Conservation (phyloP, 92 coral and sea anemone species). For the Umimayanthus kanabou region DNA sequence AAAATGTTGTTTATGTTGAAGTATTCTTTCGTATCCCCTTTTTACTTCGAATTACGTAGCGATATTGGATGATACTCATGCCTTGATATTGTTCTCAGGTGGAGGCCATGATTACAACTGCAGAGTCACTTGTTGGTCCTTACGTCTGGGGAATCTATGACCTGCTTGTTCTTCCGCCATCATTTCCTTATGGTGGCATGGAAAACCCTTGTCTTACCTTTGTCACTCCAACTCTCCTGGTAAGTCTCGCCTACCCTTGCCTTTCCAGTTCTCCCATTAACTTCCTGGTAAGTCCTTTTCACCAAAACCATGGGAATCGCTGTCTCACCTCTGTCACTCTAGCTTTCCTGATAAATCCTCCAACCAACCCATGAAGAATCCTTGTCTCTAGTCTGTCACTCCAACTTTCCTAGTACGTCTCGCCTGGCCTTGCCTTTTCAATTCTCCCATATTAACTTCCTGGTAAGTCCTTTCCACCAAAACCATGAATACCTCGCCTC, state of each 20-base stretch:
- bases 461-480: background rate
- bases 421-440: too few species aligned
- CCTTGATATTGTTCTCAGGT: slow-evolving; percentile 51
- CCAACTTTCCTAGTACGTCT: slow-evolving; percentile 69
- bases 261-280: background rate
- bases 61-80: too few species aligned
- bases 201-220: slow-evolving; percentile 89
- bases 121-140: slow-evolving; percentile 75
- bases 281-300: background rate
- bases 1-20: too few species aligned
- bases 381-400: slow-evolving; percentile 44
- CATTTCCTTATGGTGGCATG: slow-evolving; percentile 93
- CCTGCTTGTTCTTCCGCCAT: slow-evolving; percentile 86
- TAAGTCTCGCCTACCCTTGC: slow-evolving; percentile 27
- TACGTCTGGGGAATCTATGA: slow-evolving; percentile 83
- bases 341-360: slow-evolving; percentile 61
- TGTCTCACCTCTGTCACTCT: slow-evolving; percentile 64
- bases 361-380: background rate
- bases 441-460: too few species aligned
- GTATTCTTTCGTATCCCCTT: too few species aligned
- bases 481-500: slow-evolving; percentile 41
- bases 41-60: too few species aligned
- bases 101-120: slow-evolving; percentile 73
- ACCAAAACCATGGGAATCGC: background rate
- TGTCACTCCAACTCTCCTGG: slow-evolving; percentile 86